Evolutionary conservation across 2,888 invertebrate species (phyloP).

Genomic region (Machimus rusticus): DNA sequence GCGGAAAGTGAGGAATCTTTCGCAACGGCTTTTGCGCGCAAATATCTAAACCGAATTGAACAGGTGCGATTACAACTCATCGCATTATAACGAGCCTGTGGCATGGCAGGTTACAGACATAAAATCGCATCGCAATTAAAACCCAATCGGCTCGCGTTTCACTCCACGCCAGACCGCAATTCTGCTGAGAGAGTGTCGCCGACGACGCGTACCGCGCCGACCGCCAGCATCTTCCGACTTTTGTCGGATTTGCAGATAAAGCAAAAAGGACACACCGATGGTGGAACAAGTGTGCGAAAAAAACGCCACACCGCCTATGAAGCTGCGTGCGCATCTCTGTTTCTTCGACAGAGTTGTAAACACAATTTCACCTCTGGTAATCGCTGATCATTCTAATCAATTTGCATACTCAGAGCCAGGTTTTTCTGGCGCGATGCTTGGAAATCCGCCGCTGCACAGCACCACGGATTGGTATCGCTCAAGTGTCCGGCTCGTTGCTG

Average conservation of each 20-base stretch:
- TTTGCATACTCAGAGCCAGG: slow-evolving; percentile 18
- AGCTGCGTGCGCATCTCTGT: slow-evolving; percentile 37
- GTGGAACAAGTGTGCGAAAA: not conserved
- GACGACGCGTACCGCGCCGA: not conserved
- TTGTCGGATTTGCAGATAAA: not conserved
- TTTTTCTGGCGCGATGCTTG: slow-evolving; percentile 3
- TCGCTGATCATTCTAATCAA: slow-evolving; percentile 36
- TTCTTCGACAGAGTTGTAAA: slow-evolving; percentile 30
- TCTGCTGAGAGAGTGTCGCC: not conserved
- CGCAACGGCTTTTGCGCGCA: slow-evolving; percentile 5
- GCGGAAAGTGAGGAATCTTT: not conserved
- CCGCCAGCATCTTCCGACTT: not conserved
- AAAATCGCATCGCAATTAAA: slow-evolving; percentile 39
- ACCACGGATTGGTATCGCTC: not conserved
- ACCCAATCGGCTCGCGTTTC: slow-evolving; percentile 28
- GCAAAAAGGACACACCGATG: not conserved
- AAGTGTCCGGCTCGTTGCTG: not conserved
- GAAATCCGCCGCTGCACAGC: not conserved
- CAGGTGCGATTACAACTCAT: slow-evolving; percentile 36
- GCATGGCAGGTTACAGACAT: slow-evolving; percentile 23
- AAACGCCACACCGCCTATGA: not conserved
- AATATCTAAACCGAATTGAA: slow-evolving; percentile 27
- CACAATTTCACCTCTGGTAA: slow-evolving; percentile 34
- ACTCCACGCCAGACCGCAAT: not conserved
- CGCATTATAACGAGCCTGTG: slow-evolving; percentile 34